These are phyloP conservation scores for Clunio marinus DNA, from an alignment of 2,888 invertebrate genomes.

Conservation along the genomic window DNA sequence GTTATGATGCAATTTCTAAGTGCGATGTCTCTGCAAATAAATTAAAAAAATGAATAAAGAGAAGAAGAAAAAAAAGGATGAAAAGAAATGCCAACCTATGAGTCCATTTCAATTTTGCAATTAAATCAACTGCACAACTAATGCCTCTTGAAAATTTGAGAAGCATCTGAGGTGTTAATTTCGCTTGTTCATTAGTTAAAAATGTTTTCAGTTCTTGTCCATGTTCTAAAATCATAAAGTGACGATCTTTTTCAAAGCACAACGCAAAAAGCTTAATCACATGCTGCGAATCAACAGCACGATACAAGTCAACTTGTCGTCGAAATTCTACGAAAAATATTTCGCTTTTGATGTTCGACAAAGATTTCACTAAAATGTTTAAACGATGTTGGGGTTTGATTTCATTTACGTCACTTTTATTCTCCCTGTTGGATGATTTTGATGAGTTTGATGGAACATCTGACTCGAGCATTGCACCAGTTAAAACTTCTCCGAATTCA, in stretches of 20 bases:
- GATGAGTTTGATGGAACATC: slow-evolving; percentile 41
- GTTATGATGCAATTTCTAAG: slow-evolving; percentile 87
- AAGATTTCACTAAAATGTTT: slow-evolving; percentile 1
- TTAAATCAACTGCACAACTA: slow-evolving; percentile 74
- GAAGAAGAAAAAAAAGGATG: too few relatives aligned
- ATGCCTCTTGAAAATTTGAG: slow-evolving; percentile 53
- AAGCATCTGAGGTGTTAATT: background rate
- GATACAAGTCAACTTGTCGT: slow-evolving; percentile 81
- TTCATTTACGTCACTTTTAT: slow-evolving; percentile 46
- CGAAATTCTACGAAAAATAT: slow-evolving; percentile 76
- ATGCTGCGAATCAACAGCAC: slow-evolving; percentile 76
- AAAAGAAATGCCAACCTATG: too few relatives aligned
- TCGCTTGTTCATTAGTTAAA: slow-evolving; percentile 58
- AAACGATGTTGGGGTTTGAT: slow-evolving; percentile 44
- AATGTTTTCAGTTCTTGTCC: slow-evolving; percentile 92
- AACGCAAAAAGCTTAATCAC: slow-evolving; percentile 74
- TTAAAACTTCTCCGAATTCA: slow-evolving; percentile 85
- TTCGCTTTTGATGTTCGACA: slow-evolving; percentile 65
- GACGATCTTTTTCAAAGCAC: slow-evolving; percentile 79
- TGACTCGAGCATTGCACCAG: slow-evolving; percentile 59
- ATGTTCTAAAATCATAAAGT: slow-evolving; percentile 83
- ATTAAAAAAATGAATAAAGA: too few relatives aligned
- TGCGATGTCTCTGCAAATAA: slow-evolving; percentile 68
- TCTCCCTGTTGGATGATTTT: slow-evolving; percentile 42
- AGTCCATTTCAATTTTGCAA: slow-evolving; percentile 70